These are phyloP conservation scores for Trachythela sp. DNA, from an alignment of 64 coral and sea anemone genomes.

Conservation along the genomic window DNA sequence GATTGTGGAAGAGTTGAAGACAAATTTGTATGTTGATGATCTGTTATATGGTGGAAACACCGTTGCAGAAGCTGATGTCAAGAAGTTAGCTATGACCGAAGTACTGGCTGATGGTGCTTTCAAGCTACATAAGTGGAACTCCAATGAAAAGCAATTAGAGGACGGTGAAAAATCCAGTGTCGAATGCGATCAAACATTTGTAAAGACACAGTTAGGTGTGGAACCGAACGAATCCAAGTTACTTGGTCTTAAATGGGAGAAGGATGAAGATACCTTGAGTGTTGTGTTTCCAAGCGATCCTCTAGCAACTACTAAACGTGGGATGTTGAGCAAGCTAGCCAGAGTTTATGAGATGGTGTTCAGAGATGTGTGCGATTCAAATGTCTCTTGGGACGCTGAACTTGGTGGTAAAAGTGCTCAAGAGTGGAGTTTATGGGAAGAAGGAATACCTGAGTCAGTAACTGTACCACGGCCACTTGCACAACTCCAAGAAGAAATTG, in stretches of 20 bases:
- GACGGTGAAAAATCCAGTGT: not conserved
- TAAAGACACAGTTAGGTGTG: not conserved
- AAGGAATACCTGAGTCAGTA: not conserved
- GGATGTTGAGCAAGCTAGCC: not conserved
- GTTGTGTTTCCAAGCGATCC: not conserved
- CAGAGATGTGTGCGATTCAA: slow-evolving; percentile 6
- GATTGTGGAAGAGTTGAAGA: not conserved
- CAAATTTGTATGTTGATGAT: not conserved
- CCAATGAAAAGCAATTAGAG: not conserved
- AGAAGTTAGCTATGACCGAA: not conserved
- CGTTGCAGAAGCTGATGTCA: not conserved
- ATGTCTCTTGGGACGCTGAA: not conserved
- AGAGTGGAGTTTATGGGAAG: not conserved
- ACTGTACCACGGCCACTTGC: not conserved
- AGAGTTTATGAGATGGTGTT: slow-evolving; percentile 16
- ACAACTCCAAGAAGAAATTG: not conserved
- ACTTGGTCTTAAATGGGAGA: not conserved
- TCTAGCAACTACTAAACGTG: not conserved
- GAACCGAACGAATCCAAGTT: not conserved
- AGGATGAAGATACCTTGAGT: not conserved
- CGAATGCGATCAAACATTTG: not conserved
- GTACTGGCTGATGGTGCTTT: not conserved
- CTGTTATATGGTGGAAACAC: not conserved
- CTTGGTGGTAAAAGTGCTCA: not conserved
- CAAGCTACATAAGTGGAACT: not conserved